Percentiles rank a stretch among this genome's conserved stretches.
Conservation (phyloP, 1,140 invertebrate species). For the Papilio polyxenes region DNA sequence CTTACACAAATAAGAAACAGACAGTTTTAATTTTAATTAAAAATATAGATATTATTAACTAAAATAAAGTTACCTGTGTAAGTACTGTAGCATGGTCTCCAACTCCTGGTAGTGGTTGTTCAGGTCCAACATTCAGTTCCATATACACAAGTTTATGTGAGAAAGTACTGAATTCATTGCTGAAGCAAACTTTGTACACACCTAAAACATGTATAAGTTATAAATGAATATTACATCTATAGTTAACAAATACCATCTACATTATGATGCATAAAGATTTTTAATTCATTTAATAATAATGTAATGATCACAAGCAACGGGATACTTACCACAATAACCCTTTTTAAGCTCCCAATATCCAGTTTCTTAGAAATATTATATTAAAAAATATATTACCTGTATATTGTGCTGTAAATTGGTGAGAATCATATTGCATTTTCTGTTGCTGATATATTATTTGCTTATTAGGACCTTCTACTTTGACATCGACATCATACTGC, state of each 20-base stretch:
- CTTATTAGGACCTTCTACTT: conserved; percentile 92
- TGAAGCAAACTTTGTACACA: conserved; percentile 96
- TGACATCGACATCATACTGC: conserved; percentile 99
- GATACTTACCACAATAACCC: no score
- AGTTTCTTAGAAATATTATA: no score
- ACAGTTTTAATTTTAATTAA: background rate
- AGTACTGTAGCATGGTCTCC: conserved; percentile 96
- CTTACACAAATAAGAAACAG: background rate
- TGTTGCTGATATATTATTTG: conserved; percentile 95
- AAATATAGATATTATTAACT: conserved; percentile 5
- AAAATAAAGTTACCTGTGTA: conserved; percentile 88
- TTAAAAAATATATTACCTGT: conserved; percentile 79
- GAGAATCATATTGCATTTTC: conserved; percentile 96
- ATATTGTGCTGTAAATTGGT: conserved; percentile 89
- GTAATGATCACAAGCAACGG: no score
- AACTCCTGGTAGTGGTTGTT: conserved; percentile 90
- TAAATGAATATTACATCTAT: background rate
- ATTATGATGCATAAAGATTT: background rate
- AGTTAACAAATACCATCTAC: background rate
- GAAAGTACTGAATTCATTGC: conserved; percentile 99
- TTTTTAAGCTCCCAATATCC: no score
- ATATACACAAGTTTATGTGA: conserved; percentile 99
- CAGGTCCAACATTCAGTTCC: conserved; percentile 98
- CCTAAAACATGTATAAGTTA: conserved; percentile 75
- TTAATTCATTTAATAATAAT: background rate